These are phyloP conservation scores for Phocides pigmalion DNA, from an alignment of 1,140 invertebrate species.

Conservation along the genomic window DNA sequence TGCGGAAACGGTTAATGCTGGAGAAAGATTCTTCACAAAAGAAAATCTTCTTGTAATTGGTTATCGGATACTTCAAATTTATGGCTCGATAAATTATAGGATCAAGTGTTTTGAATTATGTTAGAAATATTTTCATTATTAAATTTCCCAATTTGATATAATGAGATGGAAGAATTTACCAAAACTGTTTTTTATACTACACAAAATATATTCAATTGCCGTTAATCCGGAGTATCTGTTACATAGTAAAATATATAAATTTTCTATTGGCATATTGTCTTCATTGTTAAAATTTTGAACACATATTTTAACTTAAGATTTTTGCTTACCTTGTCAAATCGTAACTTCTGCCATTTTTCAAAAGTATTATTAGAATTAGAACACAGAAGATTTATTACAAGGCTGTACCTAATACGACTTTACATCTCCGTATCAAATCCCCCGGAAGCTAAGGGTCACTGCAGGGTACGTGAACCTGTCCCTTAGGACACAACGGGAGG, in stretches of 20 bases:
- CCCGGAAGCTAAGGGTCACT: background rate
- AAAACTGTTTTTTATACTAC: too few relatives aligned
- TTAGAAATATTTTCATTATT: background rate
- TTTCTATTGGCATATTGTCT: too few relatives aligned
- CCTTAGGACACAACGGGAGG: background rate
- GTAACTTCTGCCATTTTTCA: too few relatives aligned
- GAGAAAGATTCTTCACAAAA: background rate
- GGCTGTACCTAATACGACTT: background rate
- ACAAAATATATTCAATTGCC: too few relatives aligned
- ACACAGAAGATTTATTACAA: too few relatives aligned
- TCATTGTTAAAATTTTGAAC: too few relatives aligned
- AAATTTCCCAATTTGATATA: background rate
- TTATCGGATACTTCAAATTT: slow-evolving; percentile 16
- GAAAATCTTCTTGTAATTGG: slow-evolving; percentile 11
- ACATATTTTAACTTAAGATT: too few relatives aligned
- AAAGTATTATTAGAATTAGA: too few relatives aligned
- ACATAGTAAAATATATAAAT: too few relatives aligned
- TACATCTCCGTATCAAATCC: background rate
- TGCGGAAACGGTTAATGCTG: background rate
- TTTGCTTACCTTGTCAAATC: too few relatives aligned
- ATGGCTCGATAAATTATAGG: slow-evolving; percentile 4
- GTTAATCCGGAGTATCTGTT: too few relatives aligned
- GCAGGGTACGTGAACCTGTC: background rate
- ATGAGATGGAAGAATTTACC: background rate
- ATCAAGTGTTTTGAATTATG: slow-evolving; percentile 12